Evolutionary conservation across 2,113 vertebrate species (phyloP).

Genomic region (Brachypteracias leptosomus): DNA sequence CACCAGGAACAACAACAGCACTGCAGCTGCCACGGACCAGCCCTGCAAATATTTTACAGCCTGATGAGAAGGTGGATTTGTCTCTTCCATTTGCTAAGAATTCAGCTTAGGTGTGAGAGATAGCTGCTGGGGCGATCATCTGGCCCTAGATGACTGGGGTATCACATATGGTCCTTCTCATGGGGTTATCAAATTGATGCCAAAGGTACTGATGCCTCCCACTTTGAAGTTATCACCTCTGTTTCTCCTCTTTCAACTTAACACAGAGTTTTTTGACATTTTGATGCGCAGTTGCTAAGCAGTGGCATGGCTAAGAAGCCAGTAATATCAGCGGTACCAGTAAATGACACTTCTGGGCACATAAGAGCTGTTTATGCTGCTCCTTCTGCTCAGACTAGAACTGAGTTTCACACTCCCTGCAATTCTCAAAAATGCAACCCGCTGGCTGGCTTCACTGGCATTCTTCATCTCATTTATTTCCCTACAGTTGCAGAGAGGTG

Average conservation of each 20-base stretch:
- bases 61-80: neutral
- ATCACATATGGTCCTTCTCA: neutral
- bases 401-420: neutral
- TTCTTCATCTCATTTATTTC: neutral
- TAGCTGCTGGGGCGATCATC: neutral
- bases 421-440: neutral
- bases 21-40: neutral
- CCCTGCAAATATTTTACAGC: neutral
- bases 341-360: neutral
- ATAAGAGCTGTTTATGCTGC: neutral
- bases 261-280: neutral
- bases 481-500: neutral
- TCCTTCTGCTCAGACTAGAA: neutral
- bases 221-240: neutral
- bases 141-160: neutral
- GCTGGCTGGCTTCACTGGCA: neutral
- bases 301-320: neutral
- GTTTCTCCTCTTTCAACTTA: neutral
- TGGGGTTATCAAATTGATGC: neutral
- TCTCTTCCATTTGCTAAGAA: neutral
- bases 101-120: neutral
- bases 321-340: neutral
- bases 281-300: conserved; percentile 33
- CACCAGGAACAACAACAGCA: neutral
- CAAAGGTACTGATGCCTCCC: neutral